Percentiles rank a stretch among this genome's conserved stretches.
These are phyloP conservation scores for Zaprionus davidi DNA, from an alignment of 1,140 invertebrate genomes.

Conservation along the genomic window DNA sequence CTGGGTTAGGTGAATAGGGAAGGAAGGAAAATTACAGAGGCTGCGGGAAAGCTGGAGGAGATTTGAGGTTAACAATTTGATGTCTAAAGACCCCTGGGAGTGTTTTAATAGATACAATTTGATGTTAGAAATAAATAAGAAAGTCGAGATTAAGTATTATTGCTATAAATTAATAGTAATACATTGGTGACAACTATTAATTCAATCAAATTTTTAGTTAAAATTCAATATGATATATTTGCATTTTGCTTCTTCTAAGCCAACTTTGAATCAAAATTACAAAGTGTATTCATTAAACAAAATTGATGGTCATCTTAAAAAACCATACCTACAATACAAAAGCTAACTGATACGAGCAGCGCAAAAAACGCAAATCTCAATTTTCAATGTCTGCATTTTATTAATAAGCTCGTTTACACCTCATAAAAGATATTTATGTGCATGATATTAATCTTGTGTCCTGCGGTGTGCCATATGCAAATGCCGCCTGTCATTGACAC, in stretches of 20 bases:
- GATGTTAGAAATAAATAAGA: too few relatives aligned
- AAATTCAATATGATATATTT: too few relatives aligned
- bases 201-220: too few relatives aligned
- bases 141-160: too few relatives aligned
- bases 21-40: neutral
- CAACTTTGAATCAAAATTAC: too few relatives aligned
- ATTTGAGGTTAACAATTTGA: too few relatives aligned
- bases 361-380: neutral
- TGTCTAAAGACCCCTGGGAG: too few relatives aligned
- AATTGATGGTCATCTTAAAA: neutral
- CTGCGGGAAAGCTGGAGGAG: neutral
- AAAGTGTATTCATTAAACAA: neutral
- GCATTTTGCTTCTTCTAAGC: too few relatives aligned
- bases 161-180: too few relatives aligned
- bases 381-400: neutral
- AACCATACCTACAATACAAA: neutral
- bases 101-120: too few relatives aligned
- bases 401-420: neutral
- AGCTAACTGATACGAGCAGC: neutral
- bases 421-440: neutral
- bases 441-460: conserved; percentile 3
- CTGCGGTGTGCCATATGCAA: conserved; percentile 8
- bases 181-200: too few relatives aligned
- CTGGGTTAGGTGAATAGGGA: conserved; percentile 6
- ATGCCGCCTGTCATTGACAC: conserved; percentile 26